A percentile compares a stretch with the other conserved stretches of the same genome.
phyloP scores from a whole-genome alignment of 2,888 invertebrate species.

The Dinocampus coccinellae region DNA sequence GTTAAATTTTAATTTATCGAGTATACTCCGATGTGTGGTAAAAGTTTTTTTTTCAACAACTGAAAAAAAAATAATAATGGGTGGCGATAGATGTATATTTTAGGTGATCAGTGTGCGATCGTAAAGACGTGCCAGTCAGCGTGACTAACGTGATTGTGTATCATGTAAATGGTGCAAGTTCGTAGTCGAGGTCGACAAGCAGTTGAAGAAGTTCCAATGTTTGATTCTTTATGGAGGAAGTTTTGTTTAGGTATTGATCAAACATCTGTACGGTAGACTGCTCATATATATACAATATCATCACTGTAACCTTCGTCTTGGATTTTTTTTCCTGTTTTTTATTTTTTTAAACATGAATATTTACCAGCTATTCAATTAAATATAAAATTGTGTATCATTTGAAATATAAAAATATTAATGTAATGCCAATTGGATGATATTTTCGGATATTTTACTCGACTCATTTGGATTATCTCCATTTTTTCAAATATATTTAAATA shows the following conservation, averaged over 20 bases:
- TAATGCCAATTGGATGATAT: no score
- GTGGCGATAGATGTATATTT: neutral
- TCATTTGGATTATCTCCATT: no score
- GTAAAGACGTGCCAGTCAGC: conserved; percentile 29
- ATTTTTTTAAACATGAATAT: no score
- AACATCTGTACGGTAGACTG: conserved; percentile 27
- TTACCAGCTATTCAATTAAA: neutral
- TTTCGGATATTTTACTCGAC: conserved; percentile 28
- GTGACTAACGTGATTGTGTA: conserved; percentile 36
- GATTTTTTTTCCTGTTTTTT: neutral
- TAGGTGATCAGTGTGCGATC: neutral
- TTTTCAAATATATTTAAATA: no score
- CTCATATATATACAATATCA: neutral
- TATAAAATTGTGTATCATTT: neutral
- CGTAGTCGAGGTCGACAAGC: conserved; percentile 27
- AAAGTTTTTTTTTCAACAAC: neutral
- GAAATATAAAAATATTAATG: neutral
- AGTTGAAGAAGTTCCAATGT: conserved; percentile 21
- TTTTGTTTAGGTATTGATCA: conserved; percentile 42
- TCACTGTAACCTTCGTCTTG: neutral
- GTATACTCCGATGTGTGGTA: neutral
- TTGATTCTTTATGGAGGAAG: conserved; percentile 35
- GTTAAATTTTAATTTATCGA: neutral
- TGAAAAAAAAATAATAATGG: neutral
- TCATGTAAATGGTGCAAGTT: conserved; percentile 27